Evolutionary conservation across 2,113 vertebrate genomes (phyloP), one percentile per base, ranked within the genome.

Genomic region (Reinhardtius hippoglossoides): DNA sequence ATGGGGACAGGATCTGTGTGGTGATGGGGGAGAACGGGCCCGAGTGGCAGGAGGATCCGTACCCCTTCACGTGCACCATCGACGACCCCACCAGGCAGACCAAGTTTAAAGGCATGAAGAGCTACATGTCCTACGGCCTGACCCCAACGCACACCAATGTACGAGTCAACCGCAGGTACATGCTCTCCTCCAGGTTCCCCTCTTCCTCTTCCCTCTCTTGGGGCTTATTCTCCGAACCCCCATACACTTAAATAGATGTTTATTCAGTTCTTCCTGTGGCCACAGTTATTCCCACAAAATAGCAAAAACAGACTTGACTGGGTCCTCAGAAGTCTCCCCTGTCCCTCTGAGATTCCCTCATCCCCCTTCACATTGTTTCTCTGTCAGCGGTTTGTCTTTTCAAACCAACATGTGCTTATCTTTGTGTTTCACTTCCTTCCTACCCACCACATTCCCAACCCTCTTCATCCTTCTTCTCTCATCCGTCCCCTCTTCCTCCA

Each of bases 51-150:
- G 96, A 98, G 77, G 96, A 97, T 79, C 97, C 97, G 0, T 96
- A 97, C 71, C 96, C 97, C 0, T 99, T 99, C 92, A 92, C 93
- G 2, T 99, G 98, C 87, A 95, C 95, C 88, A 97, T 99, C 0
- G 97, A 99, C 13, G 98, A 99, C 85, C 98, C 98, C 62, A 99
- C 97, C 83, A 99, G 98, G 84, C 98, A 99, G 94, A 99, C 98
- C 76, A 99, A 99, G 93, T 99, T 99, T 92, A 99, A 99, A 86
- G 98, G 98, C 73, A 99, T 99, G 97, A 99, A 99, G 93, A 99
- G 97, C 73, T 99, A 98, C 92, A 99, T 99, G 4, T 96, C 97
- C 2, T 99, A 99, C 74, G 97, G 97, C 76, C 91, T 99, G 73
- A 96, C 97, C 37, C 95, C 97, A 2, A 97, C 94, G n/a, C 96